These are phyloP conservation scores for Hybognathus amarus DNA, from an alignment of 2,797 vertebrate species.

Conservation along the genomic window DNA sequence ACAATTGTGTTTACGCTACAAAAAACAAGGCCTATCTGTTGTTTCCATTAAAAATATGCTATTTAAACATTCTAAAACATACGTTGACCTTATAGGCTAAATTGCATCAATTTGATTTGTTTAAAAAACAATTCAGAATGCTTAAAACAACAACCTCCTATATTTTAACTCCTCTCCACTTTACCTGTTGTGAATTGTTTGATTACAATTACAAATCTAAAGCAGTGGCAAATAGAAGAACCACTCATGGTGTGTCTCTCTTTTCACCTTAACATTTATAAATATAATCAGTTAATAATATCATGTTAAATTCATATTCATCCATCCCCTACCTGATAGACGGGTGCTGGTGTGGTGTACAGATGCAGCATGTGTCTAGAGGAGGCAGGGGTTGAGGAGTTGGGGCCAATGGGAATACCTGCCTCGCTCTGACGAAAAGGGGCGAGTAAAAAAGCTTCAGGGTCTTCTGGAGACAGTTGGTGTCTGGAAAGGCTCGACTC, in stretches of 20 bases:
- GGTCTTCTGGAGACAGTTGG: conserved; percentile 72
- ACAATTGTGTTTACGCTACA: too few relatives aligned
- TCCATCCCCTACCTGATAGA: conserved; percentile 64
- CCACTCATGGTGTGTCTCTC: neutral
- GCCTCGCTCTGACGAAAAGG: conserved; percentile 71
- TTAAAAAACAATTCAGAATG: too few relatives aligned
- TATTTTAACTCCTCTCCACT: too few relatives aligned
- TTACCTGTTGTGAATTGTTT: neutral
- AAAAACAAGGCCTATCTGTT: too few relatives aligned
- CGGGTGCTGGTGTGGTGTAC: conserved; percentile 74
- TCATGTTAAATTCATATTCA: neutral
- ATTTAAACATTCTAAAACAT: too few relatives aligned
- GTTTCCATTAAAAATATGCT: too few relatives aligned
- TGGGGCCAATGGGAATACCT: conserved; percentile 76
- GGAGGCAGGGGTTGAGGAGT: conserved; percentile 77
- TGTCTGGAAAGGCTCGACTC: conserved; percentile 73
- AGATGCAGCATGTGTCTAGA: conserved; percentile 76
- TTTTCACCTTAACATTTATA: neutral
- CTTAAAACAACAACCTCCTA: too few relatives aligned
- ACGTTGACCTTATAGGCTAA: too few relatives aligned
- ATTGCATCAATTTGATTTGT: too few relatives aligned
- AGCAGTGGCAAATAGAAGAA: neutral
- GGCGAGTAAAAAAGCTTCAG: conserved; percentile 75
- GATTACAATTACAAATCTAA: neutral
- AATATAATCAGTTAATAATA: neutral